Conservation (phyloP, 2,113 vertebrate species). For the Paraplagusia blochii region DNA sequence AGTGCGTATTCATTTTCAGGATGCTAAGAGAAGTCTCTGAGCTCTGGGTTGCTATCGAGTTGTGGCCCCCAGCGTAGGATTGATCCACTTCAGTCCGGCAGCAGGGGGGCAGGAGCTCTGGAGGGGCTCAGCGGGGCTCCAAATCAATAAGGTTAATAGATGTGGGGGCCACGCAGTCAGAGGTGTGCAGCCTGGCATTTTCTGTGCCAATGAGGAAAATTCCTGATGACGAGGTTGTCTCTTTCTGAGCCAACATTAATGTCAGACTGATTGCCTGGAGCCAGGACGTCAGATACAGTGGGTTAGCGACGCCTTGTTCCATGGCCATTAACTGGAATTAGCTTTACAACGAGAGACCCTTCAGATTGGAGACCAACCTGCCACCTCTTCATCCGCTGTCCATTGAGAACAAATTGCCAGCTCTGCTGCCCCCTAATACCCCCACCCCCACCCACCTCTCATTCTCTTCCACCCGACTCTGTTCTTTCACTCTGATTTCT, state of each 20-base stretch:
- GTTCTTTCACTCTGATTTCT: slow-evolving; percentile 76
- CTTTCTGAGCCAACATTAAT: slow-evolving; percentile 81
- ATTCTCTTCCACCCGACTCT: slow-evolving; percentile 54
- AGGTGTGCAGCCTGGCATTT: slow-evolving; percentile 89
- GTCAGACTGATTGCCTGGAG: slow-evolving; percentile 84
- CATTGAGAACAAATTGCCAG: slow-evolving; percentile 74
- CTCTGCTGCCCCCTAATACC: slow-evolving; percentile 22
- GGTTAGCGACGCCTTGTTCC: slow-evolving; percentile 72
- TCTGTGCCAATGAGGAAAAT: slow-evolving; percentile 89
- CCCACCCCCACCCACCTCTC: too few species aligned
- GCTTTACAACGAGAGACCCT: slow-evolving; percentile 80
- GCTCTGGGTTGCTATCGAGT: slow-evolving; percentile 83
- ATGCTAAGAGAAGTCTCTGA: slow-evolving; percentile 74
- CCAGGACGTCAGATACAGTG: slow-evolving; percentile 70
- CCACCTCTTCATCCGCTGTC: slow-evolving; percentile 69
- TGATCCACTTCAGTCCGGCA: slow-evolving; percentile 91
- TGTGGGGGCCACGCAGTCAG: slow-evolving; percentile 90
- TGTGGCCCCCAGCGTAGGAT: slow-evolving; percentile 86
- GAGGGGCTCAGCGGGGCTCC: slow-evolving; percentile 84
- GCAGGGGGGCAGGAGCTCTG: slow-evolving; percentile 85
- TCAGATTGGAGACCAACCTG: slow-evolving; percentile 72
- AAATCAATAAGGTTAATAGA: slow-evolving; percentile 98
- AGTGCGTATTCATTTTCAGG: slow-evolving; percentile 74
- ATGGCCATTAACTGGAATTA: slow-evolving; percentile 86
- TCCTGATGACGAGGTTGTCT: slow-evolving; percentile 90